Base-by-base conservation (phyloP, 1,140 invertebrate genomes). In the Cardiocondyla obscurior region DNA sequence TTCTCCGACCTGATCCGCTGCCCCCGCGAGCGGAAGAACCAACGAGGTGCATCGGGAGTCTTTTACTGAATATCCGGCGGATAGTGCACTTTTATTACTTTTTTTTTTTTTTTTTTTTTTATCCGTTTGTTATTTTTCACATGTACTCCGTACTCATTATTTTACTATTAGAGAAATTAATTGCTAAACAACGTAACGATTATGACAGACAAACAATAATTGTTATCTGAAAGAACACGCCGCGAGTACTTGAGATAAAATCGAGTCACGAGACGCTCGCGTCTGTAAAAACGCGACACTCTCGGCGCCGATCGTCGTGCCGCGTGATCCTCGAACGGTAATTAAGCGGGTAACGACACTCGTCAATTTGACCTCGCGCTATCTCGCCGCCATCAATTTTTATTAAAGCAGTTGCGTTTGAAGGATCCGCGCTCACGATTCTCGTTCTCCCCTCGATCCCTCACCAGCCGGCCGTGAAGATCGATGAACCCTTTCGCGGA, bases 281-380 rank as follows among this genome's bases (percentile, higher is more conserved):
- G n/a, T 19, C 25, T 33, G 36, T 55, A 30, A 82, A 60, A 73
- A 30, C 36, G 16, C 74, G 33, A 69, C 19, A 53, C 69, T 62
- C 51, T 83, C 39, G 28, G 39, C 81, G 62, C 53, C 30, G 42
- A 51, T 39, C 60, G 22, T 36, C 30, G 53, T 57, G 76, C 44
- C 69, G 53, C 39, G 28, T 16, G 53, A 84, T 83, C n/a, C 79
- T 69, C 72, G 39, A 60, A 70, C 65, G 12, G 73, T 60, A 85
- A 88, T 88, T 85, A 88, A 85, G 39, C 65, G 79, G 74, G 46
- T 81, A 85, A 88, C 83, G 87, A 88, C 87, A 77, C 79, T 85
- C 83, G 86, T 88, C 83, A 60, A 84, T 81, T 88, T 76, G 70
- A 84, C 74, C 79, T 79, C 16, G 30, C 25, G 36, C 53, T 84